Percentiles rank a stretch among this genome's conserved stretches.
phyloP scores from a whole-genome alignment of 2,797 vertebrate species.

The Enteromius mattozi region DNA sequence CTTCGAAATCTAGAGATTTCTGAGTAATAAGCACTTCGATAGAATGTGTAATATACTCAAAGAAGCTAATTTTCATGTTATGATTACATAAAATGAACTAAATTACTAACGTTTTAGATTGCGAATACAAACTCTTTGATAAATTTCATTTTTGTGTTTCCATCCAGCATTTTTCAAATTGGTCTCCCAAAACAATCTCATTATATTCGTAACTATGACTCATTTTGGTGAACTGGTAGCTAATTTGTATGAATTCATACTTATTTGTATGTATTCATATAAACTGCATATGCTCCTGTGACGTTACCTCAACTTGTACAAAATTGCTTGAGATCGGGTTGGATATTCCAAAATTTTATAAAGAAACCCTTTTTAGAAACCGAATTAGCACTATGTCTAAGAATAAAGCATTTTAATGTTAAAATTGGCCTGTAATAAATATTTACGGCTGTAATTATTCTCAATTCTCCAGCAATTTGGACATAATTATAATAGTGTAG shows the following conservation, averaged over 20 bases:
- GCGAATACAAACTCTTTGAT: background rate
- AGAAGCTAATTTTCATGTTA: too few species aligned
- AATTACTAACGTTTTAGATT: background rate
- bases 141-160: background rate
- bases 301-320: background rate
- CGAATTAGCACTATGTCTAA: background rate
- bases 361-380: background rate
- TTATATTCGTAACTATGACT: background rate
- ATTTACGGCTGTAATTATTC: background rate
- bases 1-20: conserved; percentile 12
- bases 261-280: background rate
- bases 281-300: background rate
- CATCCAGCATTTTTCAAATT: background rate
- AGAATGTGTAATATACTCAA: background rate
- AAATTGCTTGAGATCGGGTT: background rate
- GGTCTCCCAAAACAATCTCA: background rate
- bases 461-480: background rate
- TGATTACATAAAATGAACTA: background rate
- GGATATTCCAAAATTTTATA: background rate
- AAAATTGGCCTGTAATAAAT: background rate
- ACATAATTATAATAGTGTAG: background rate
- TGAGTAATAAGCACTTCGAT: conserved; percentile 24
- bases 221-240: background rate
- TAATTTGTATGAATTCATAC: background rate
- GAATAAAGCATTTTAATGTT: background rate